Conservation (phyloP, 2,113 vertebrate genomes). For the Tetrax tetrax region DNA sequence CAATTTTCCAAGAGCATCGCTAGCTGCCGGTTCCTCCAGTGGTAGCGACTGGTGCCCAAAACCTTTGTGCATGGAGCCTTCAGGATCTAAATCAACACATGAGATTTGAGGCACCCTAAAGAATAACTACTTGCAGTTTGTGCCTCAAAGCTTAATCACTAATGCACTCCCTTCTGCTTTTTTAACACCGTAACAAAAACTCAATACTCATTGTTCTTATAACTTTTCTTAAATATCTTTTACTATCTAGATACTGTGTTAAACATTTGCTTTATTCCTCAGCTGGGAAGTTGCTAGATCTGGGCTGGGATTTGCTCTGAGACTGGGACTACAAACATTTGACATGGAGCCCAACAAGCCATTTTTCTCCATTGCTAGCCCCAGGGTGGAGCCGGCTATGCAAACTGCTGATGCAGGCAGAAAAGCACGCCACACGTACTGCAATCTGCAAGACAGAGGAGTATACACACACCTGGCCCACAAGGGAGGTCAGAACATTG, state of each 20-base stretch:
- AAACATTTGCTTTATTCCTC: neutral
- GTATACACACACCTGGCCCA: fast-evolving
- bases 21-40: neutral
- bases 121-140: neutral
- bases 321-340: neutral
- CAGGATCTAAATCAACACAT: neutral
- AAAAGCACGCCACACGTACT: neutral
- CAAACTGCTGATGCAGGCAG: neutral
- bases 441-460: neutral
- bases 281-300: neutral
- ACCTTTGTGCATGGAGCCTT: neutral
- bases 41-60: neutral
- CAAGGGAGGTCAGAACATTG: neutral
- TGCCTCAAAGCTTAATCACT: neutral
- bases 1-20: neutral
- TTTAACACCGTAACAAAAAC: neutral
- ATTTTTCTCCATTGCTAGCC: neutral
- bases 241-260: neutral
- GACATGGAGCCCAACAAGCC: neutral
- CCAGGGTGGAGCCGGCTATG: neutral
- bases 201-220: neutral
- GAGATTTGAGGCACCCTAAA: neutral
- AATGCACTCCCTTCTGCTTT: neutral
- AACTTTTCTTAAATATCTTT: neutral
- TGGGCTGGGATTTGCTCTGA: neutral